phyloP scores from a whole-genome alignment of 2,797 vertebrate genomes.

The Schizopygopsis malacanthus region DNA sequence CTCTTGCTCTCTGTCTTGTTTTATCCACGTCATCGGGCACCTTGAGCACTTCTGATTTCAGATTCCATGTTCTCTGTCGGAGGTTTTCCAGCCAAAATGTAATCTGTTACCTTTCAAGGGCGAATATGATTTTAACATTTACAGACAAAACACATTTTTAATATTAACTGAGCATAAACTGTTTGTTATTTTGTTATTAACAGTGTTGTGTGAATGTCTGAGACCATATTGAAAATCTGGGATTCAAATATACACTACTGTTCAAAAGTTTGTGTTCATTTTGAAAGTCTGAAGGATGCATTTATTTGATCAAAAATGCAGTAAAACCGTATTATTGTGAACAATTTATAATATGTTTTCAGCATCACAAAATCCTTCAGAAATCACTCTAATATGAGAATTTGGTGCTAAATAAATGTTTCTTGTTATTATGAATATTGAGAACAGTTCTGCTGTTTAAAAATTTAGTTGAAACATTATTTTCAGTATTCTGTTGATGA shows the following conservation, averaged over 20 bases:
- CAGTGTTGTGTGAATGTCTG: background rate
- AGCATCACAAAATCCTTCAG: background rate
- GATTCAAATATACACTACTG: background rate
- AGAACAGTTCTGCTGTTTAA: background rate
- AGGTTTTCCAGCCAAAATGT: background rate
- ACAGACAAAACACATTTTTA: background rate
- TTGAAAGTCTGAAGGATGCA: background rate
- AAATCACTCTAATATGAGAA: background rate
- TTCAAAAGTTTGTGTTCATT: background rate
- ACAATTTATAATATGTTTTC: background rate
- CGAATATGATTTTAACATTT: constrained; percentile 1
- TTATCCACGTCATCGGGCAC: constrained; percentile 25
- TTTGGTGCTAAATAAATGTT: background rate
- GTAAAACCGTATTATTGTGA: background rate
- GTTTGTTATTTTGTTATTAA: background rate
- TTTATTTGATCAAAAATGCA: background rate
- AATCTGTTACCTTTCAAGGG: background rate
- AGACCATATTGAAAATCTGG: background rate
- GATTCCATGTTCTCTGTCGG: constrained; percentile 3
- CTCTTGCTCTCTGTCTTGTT: constrained; percentile 30
- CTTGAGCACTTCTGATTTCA: constrained; percentile 31
- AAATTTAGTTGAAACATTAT: background rate
- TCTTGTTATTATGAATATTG: background rate
- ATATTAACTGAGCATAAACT: background rate
- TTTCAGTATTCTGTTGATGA: background rate